Percentiles rank a stretch among this genome's conserved stretches.
Conservation (phyloP, 2,888 invertebrate genomes). For the Lepidocyrtoides sp. region DNA sequence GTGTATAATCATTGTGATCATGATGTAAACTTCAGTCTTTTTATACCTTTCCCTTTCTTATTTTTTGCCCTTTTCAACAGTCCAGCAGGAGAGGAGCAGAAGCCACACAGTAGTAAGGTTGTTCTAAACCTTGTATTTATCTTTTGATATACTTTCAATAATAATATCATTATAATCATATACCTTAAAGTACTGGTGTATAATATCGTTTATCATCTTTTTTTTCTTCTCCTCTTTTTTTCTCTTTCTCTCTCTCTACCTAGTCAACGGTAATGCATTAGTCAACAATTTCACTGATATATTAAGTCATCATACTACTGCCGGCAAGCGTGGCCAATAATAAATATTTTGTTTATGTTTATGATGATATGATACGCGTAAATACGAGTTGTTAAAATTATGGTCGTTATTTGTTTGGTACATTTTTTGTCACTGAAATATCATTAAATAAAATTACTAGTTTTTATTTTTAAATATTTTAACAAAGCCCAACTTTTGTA, state of each 20-base stretch:
- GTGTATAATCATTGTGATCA: slow-evolving; percentile 9
- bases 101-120: slow-evolving; percentile 64
- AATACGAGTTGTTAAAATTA: too few relatives aligned
- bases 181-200: too few relatives aligned
- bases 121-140: slow-evolving; percentile 60
- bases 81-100: slow-evolving; percentile 60
- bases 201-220: slow-evolving; percentile 50
- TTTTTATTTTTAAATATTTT: too few relatives aligned
- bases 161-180: slow-evolving; percentile 28
- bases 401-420: too few relatives aligned
- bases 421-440: too few relatives aligned
- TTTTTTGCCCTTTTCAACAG: slow-evolving; percentile 65
- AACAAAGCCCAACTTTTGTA: too few relatives aligned
- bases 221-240: too few relatives aligned
- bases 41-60: not conserved
- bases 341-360: not conserved
- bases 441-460: too few relatives aligned
- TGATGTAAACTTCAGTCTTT: slow-evolving; percentile 41
- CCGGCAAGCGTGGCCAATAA: slow-evolving; percentile 41
- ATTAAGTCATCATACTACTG: slow-evolving; percentile 63
- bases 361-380: not conserved
- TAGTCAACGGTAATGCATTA: slow-evolving; percentile 21
- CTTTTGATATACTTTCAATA: slow-evolving; percentile 49
- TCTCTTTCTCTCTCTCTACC: slow-evolving; percentile 7
- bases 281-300: slow-evolving; percentile 1